Evolutionary conservation across 2,113 vertebrate genomes (phyloP).

Genomic region (Formicarius rufipectus): DNA sequence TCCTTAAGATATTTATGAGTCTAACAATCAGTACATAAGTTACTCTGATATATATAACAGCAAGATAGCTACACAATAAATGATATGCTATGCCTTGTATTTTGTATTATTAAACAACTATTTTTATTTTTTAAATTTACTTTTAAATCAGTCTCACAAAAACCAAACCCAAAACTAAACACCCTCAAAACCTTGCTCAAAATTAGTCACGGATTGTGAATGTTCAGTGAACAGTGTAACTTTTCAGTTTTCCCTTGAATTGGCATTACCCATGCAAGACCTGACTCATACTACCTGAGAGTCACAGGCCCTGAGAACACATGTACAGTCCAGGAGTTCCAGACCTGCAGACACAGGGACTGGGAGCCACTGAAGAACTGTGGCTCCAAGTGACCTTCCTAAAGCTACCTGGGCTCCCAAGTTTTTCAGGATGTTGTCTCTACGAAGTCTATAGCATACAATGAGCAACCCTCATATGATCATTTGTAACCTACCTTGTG

Average conservation of each 20-base stretch:
- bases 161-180: neutral
- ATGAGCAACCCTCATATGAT: fast-evolving
- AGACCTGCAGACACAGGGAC: neutral
- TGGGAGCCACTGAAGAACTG: neutral
- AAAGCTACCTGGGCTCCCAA: neutral
- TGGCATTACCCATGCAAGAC: neutral
- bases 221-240: neutral
- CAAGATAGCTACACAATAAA: neutral
- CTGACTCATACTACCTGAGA: neutral
- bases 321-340: neutral
- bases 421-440: neutral
- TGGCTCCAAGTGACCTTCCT: neutral
- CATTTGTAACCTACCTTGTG: neutral
- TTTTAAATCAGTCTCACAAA: neutral
- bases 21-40: neutral
- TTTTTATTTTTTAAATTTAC: neutral
- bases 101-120: neutral
- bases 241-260: neutral
- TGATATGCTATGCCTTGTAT: neutral
- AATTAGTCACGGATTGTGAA: neutral
- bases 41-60: neutral
- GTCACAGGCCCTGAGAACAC: neutral
- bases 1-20: neutral
- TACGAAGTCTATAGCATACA: neutral
- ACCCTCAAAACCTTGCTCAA: neutral